Base-by-base conservation (phyloP, 1,140 invertebrate genomes). In the Periplaneta americana region DNA sequence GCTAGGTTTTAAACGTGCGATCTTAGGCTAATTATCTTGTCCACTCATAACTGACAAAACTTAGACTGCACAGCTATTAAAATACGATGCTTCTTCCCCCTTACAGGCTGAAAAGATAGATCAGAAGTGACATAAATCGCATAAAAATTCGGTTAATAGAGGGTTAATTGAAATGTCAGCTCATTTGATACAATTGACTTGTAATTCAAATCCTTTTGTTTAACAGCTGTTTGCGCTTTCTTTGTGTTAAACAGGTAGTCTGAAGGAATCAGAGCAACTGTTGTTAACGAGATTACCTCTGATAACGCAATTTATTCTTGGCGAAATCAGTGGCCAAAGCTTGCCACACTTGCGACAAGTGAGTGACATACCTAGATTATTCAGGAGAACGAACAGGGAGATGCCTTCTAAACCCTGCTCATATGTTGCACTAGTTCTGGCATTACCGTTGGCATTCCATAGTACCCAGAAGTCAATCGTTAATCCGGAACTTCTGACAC, bases 301-400 rank as follows among this genome's bases (percentile, higher is more conserved):
- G 83, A 89, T 93, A 39, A 92, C 90, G 79, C 88, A 90, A 79
- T 88, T 89, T 84, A 91, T 93, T 80, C 89, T 93, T 0, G 88
- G 90, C 76, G 90, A 91, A 87, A 85, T 93, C 13, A 89, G 89
- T 83, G 87, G 88, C 6, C 89, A 91, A 85, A 91, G 90, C 86
- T 87, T 90, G 80, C 85, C 88, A 35, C 90, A 92, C 81, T 89
- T 94, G 82, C 92, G 93, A 85, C 93, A 93, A 91, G 96, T 98
- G 4, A 95, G 92, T 84, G 96, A 98, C 86, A 96, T 98, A 89
- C 98, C 98, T 36, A 91, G 97, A 84, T 88, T 98, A 37, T 99
- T 97, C 87, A 91, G 97, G 85, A 93, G 97, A 86, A 99, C 98
- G 0, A 99, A 98, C 88, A 91, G 96, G 84, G 96, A 96, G 84